phyloP scores from a whole-genome alignment of 2,797 vertebrate species.

The Sebastiscus tertius region DNA sequence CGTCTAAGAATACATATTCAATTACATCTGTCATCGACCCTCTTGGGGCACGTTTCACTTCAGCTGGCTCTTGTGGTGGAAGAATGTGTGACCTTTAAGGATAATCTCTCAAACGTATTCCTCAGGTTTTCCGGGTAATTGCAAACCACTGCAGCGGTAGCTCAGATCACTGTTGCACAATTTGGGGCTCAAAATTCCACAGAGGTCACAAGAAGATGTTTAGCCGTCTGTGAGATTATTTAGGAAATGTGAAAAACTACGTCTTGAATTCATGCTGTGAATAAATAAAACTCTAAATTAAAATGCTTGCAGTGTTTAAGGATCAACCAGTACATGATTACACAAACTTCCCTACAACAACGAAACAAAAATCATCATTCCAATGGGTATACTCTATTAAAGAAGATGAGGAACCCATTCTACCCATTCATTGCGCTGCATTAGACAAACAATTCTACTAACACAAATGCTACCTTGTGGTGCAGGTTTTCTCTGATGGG shows the following conservation, averaged over 20 bases:
- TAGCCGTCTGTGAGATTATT: not conserved
- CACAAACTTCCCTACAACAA: not conserved
- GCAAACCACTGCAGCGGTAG: not conserved
- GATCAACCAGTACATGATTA: not conserved
- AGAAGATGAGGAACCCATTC: not conserved
- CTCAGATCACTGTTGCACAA: not conserved
- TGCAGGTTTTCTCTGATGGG: constrained; percentile 93
- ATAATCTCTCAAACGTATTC: not conserved
- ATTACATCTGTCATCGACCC: not conserved
- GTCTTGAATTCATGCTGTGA: not conserved
- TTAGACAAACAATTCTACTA: not conserved
- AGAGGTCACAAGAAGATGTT: not conserved
- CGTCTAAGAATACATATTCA: not conserved
- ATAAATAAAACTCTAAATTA: not conserved
- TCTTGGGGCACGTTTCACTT: not conserved
- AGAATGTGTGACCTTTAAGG: constrained; percentile 11
- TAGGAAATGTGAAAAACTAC: not conserved
- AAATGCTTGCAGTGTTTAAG: not conserved
- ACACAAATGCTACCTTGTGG: constrained; percentile 87
- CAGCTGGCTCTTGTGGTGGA: not conserved
- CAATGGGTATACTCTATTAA: not conserved
- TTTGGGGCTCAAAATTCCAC: not conserved
- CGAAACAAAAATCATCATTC: not conserved
- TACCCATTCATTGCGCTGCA: not conserved
- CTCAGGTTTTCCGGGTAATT: not conserved